Conservation (phyloP, 1,140 invertebrate species). For the Leptinotarsa undecemlineata region DNA sequence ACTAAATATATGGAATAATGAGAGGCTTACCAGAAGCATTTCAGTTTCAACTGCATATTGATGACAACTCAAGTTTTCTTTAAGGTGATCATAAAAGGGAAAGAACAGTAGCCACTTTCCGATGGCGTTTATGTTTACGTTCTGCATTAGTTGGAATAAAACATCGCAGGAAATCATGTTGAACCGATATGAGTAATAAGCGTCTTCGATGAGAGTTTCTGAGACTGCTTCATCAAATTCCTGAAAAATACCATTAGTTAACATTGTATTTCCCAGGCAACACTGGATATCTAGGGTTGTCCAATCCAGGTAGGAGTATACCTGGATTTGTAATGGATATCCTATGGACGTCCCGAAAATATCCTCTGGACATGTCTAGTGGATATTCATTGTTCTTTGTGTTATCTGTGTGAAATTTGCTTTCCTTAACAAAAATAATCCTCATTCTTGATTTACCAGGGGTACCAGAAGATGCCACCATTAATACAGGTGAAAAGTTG, state of each 20-base stretch:
- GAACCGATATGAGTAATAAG: slow-evolving; percentile 13
- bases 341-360: too few relatives aligned
- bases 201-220: slow-evolving; percentile 6
- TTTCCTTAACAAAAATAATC: too few relatives aligned
- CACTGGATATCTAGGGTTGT: neutral
- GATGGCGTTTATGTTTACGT: neutral
- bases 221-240: neutral
- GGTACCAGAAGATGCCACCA: too few relatives aligned
- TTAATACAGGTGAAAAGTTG: too few relatives aligned
- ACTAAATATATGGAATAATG: neutral
- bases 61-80: slow-evolving; percentile 1
- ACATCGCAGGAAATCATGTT: slow-evolving; percentile 16
- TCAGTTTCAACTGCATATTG: slow-evolving; percentile 7
- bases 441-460: too few relatives aligned
- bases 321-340: too few relatives aligned
- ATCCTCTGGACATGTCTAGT: too few relatives aligned
- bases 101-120: slow-evolving; percentile 13
- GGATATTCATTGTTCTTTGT: too few relatives aligned
- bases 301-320: neutral
- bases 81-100: slow-evolving; percentile 14
- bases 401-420: too few relatives aligned
- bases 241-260: neutral
- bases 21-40: slow-evolving; percentile 11
- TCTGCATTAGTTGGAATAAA: slow-evolving; percentile 12
- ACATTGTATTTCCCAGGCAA: too few relatives aligned